These are phyloP conservation scores for Sebastes kiyomatsui DNA, from an alignment of 2,797 vertebrate species.

Conservation along the genomic window DNA sequence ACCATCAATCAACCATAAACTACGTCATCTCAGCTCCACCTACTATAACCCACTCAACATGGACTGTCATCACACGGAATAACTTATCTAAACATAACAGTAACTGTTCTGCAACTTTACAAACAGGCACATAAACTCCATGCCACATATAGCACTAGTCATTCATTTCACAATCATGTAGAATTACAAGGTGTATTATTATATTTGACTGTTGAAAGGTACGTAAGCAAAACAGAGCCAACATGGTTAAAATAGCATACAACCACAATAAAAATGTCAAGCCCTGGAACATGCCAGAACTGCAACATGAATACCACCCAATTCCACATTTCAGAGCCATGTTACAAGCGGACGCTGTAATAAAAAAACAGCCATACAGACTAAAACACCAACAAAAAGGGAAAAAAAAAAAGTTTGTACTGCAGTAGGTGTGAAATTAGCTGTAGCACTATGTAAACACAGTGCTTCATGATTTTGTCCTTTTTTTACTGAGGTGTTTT, in stretches of 20 bases:
- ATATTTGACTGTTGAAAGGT: slow-evolving; percentile 65
- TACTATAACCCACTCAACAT: slow-evolving; percentile 44
- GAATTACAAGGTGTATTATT: slow-evolving; percentile 51
- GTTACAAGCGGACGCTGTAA: slow-evolving; percentile 34
- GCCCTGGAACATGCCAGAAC: slow-evolving; percentile 41
- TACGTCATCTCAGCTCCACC: slow-evolving; percentile 50
- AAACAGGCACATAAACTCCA: slow-evolving; percentile 48
- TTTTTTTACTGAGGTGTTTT: slow-evolving; percentile 63
- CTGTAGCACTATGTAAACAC: slow-evolving; percentile 62
- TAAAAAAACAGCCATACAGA: slow-evolving; percentile 60
- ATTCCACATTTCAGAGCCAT: slow-evolving; percentile 59
- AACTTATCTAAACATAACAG: slow-evolving; percentile 41
- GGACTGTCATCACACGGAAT: slow-evolving; percentile 50
- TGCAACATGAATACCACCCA: slow-evolving; percentile 29
- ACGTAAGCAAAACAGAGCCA: slow-evolving; percentile 32
- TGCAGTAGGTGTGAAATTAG: slow-evolving; percentile 66
- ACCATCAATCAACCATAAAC: slow-evolving; percentile 44
- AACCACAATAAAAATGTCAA: slow-evolving; percentile 43
- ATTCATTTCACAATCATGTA: slow-evolving; percentile 41
- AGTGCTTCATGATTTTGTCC: slow-evolving; percentile 58
- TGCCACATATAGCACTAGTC: slow-evolving; percentile 46
- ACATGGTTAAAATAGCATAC: slow-evolving; percentile 18
- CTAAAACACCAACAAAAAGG: slow-evolving; percentile 38
- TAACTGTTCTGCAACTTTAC: slow-evolving; percentile 47
- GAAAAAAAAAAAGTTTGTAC: slow-evolving; percentile 46